These are phyloP conservation scores for Sibirionetta formosa DNA, from an alignment of 2,797 vertebrate species.

Conservation along the genomic window DNA sequence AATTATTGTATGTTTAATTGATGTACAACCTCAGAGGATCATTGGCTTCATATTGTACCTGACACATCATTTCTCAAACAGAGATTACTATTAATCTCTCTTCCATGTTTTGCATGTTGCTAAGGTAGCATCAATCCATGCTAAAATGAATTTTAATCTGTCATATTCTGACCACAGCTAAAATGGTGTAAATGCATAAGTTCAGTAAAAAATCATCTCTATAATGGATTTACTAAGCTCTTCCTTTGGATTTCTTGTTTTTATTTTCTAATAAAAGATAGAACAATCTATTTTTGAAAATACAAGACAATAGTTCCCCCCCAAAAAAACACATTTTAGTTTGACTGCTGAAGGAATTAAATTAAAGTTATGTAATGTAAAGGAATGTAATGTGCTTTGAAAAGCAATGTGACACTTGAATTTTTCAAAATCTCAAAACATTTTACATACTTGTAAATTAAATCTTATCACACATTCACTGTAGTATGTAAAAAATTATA, in stretches of 20 bases:
- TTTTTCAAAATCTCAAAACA: neutral
- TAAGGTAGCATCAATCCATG: slow-evolving; percentile 3
- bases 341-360: neutral
- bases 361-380: neutral
- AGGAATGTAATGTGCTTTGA: neutral
- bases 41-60: slow-evolving; percentile 15
- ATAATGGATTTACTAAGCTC: neutral
- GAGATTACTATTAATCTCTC: slow-evolving; percentile 15
- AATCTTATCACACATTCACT: neutral
- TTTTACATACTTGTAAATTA: slow-evolving; percentile 5
- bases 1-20: slow-evolving; percentile 1
- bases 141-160: slow-evolving; percentile 28
- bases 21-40: slow-evolving; percentile 11
- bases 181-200: neutral
- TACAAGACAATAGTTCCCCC: neutral
- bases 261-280: neutral
- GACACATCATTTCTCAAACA: slow-evolving; percentile 45
- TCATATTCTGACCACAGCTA: neutral
- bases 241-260: neutral
- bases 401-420: neutral
- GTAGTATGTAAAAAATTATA: neutral
- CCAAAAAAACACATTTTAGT: neutral
- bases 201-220: neutral
- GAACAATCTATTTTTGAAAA: neutral
- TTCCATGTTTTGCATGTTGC: neutral